Base-by-base conservation (phyloP, 2,113 vertebrate species). In the Proteles cristata region DNA sequence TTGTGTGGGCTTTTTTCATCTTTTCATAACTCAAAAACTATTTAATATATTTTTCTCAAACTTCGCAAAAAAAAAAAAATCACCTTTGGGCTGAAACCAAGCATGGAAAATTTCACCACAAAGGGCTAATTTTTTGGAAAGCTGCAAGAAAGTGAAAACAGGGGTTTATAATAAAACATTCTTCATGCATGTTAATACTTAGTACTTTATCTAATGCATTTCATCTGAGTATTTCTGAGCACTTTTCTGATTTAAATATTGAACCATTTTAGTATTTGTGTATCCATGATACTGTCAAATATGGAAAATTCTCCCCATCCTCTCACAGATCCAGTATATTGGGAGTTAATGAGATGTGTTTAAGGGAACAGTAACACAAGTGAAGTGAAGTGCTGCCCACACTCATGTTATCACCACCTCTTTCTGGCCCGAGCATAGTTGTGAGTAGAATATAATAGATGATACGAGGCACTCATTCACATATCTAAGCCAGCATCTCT, bases 21-120 rank as follows among this genome's bases (percentile, higher is more conserved):
- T 95, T 98, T 94, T 98, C 92, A 95, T 98, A 98, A 97, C 96
- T 98, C 94, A 97, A 97, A 94, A 95, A 97, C 87, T 94, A 97
- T 97, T 98, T 98, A 98, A 98, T 98, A 98, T 97, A 97, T 97
- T 98, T 97, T 97, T 97, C 94, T 97, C 96, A 97, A 97, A 97
- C 93, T 96, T 93, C 87, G 68, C 63, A 93, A 85, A 88, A 88
- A 69, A 48, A n/a, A 48, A 92, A 96, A 97, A 97, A 93, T 86
- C 96, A 97, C 94, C 98, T 98, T 98, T 98, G 97, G 96, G 96
- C 96, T 97, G 97, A 97, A 98, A 97, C 91, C 74, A 97, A 97
- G 97, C 94, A 97, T 98, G 98, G 98, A 98, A 98, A 98, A 97
- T 97, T 98, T 98, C 89, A 97, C 96, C 97, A 98, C 97, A 95